Evolutionary conservation across 1,140 invertebrate genomes (phyloP), one percentile per base, ranked within the genome.

Genomic region (Hermetia illucens): DNA sequence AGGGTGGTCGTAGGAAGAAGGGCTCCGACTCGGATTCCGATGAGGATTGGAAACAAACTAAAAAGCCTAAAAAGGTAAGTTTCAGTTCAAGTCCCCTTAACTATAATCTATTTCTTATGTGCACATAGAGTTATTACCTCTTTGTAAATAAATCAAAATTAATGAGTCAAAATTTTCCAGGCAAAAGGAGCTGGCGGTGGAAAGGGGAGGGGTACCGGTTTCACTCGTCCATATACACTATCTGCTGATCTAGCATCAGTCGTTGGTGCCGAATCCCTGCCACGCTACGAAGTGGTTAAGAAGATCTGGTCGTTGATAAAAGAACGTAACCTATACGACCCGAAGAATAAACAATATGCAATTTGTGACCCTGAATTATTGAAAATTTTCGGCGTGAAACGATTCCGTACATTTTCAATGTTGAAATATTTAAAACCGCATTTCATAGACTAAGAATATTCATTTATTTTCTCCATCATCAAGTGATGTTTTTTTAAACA

Each of bases 381-480:
- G 58, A 88, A 87, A 64, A 80, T 94, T 31, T 84, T 94, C 55
- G 87, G 85, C 16, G 78, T 82, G 1, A 88, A 89, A 56, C 77
- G 85, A 44, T 90, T 92, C 72, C 75, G 84, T 50, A 89, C 82
- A 25, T 92, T 91, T 48, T 86, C 84, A 47, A 93, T 93, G 88
- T 88, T 94, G 81, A 93, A 93, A 59, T 87, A 88, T 61, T 68
- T 94, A 42, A 90, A 91, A 64, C 75, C 79, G 44, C 88, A 94
- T 65, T 91, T 94, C 65, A 63, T 82, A 52, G 74, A 77, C 50
- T 78, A 77, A 69, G 61, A 51, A 34, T 24, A 33, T 21, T n/a
- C n/a, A n/a, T n/a, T n/a, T n/a, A n/a, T n/a, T n/a, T n/a, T n/a
- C n/a, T n/a, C n/a, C n/a, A n/a, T n/a, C n/a, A n/a, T n/a, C n/a